Percentiles rank a stretch among this genome's conserved stretches.
Conservation (phyloP, 2,888 invertebrate genomes). For the Halictus ligatus region DNA sequence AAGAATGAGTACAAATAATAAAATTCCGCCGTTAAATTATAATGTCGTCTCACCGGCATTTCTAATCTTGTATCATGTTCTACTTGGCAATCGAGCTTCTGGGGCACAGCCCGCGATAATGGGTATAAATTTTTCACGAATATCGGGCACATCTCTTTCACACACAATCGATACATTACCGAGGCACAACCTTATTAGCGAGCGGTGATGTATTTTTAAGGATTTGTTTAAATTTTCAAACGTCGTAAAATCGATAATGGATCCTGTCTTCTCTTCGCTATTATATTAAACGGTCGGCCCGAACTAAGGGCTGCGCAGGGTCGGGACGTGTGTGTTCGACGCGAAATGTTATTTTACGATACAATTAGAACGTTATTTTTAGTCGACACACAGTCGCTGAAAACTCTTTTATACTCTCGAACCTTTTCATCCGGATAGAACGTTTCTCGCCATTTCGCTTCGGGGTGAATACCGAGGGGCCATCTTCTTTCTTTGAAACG, state of each 20-base stretch:
- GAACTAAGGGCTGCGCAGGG: background rate
- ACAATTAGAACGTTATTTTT: constrained; percentile 2
- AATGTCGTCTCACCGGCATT: background rate
- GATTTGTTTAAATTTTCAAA: background rate
- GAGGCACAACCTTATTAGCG: background rate
- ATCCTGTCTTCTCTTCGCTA: background rate
- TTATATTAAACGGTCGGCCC: background rate
- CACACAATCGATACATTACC: background rate
- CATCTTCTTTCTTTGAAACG: background rate
- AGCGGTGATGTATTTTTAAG: background rate
- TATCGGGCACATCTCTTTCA: background rate
- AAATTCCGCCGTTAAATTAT: background rate
- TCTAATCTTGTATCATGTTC: too few relatives aligned
- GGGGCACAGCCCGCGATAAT: background rate
- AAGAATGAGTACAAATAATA: background rate
- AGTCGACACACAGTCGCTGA: background rate
- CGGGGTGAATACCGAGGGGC: background rate
- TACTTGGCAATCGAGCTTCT: background rate
- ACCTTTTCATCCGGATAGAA: background rate
- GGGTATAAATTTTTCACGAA: background rate
- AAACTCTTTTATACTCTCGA: background rate
- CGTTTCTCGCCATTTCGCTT: background rate
- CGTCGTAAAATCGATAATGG: background rate
- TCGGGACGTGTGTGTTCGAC: background rate
- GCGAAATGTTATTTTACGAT: constrained; percentile 5